These are phyloP conservation scores for Anabas testudineus DNA, from an alignment of 2,797 vertebrate species.

Conservation along the genomic window DNA sequence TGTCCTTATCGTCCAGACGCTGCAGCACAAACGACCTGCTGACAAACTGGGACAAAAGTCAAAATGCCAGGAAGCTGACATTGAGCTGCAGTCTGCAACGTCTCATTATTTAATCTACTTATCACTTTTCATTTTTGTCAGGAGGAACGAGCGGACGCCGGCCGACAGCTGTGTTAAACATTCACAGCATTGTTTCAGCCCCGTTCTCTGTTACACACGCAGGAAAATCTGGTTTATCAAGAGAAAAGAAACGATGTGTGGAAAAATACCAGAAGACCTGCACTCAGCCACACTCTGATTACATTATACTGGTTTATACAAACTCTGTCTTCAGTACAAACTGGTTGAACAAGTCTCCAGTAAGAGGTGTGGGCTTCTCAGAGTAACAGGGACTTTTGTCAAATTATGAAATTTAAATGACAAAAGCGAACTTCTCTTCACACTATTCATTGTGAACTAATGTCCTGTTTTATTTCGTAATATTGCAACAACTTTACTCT, in stretches of 20 bases:
- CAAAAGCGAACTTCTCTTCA: no score
- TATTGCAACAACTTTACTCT: no score
- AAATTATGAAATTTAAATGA: no score
- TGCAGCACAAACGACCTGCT: constrained; percentile 29
- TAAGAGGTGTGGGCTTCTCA: no score
- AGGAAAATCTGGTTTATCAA: neutral
- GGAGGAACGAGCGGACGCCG: constrained; percentile 1
- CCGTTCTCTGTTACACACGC: neutral
- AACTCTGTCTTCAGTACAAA: no score
- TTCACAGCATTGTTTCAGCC: constrained; percentile 38
- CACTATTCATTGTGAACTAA: no score
- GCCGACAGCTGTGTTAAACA: constrained; percentile 2
- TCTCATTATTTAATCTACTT: neutral
- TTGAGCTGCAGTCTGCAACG: constrained; percentile 8
- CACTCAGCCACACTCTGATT: neutral
- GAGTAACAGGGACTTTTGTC: no score
- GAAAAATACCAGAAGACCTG: neutral
- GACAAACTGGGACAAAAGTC: constrained; percentile 37
- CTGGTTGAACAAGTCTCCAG: no score
- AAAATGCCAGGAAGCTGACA: constrained; percentile 9
- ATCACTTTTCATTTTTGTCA: constrained; percentile 19
- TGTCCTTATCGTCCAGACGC: constrained; percentile 15
- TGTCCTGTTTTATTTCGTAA: no score
- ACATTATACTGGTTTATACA: no score
- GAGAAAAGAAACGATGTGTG: neutral